Conservation (phyloP, 2,797 vertebrate species). For the Melanotaenia nigrans region DNA sequence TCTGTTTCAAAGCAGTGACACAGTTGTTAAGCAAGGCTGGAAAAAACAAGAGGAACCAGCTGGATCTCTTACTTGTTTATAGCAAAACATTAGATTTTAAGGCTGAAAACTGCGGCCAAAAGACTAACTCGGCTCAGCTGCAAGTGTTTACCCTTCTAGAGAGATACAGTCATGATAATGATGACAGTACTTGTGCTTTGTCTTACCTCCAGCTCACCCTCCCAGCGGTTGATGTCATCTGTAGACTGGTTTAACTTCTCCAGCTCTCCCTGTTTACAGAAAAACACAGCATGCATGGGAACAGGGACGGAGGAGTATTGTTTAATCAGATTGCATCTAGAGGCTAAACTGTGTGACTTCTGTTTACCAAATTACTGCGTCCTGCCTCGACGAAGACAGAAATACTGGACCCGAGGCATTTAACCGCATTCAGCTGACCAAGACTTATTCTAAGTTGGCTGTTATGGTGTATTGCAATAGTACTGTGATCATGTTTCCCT, state of each 20-base stretch:
- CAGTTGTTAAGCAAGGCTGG: constrained; percentile 18
- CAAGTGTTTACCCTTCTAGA: constrained; percentile 29
- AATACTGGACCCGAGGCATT: not conserved
- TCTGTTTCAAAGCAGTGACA: constrained; percentile 7
- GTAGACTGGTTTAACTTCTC: constrained; percentile 98
- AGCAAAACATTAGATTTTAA: not conserved
- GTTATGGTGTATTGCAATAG: not conserved
- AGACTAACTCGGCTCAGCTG: constrained; percentile 3
- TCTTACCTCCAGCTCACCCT: constrained; percentile 95
- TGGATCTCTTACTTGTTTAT: not conserved
- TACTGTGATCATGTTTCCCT: not conserved
- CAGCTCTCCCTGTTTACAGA: constrained; percentile 89
- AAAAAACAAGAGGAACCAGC: not conserved
- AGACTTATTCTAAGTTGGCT: not conserved
- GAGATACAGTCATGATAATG: constrained; percentile 2
- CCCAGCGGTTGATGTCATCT: constrained; percentile 95
- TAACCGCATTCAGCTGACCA: no score
- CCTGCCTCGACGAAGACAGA: not conserved
- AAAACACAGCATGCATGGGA: constrained; percentile 36
- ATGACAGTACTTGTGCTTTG: not conserved
- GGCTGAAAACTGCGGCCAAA: not conserved
- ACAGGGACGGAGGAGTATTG: not conserved
- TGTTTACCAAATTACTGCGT: constrained; percentile 37
- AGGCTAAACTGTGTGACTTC: constrained; percentile 30
- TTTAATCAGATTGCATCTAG: constrained; percentile 19